Evolutionary conservation across 2,888 invertebrate genomes (phyloP).

Genomic region (Graphium colonna): DNA sequence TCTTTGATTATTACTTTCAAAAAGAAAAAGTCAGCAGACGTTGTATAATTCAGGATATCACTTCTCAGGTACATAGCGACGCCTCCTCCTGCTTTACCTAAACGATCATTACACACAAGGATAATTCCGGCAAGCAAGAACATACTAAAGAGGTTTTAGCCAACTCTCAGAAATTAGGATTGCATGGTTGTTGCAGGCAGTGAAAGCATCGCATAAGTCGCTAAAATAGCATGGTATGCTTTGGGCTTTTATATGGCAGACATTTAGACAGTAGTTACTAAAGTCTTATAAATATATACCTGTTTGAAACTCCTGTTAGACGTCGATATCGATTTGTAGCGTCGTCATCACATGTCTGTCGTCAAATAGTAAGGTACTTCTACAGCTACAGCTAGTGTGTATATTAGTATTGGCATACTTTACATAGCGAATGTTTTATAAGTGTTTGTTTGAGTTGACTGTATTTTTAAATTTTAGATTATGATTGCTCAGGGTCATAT

Average conservation of each 20-base stretch:
- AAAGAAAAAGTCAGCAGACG: too few species aligned
- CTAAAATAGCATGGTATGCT: background rate
- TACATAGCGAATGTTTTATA: constrained; percentile 76
- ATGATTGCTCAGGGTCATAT: constrained; percentile 77
- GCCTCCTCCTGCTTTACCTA: background rate
- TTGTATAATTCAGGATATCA: too few species aligned
- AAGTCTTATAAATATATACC: too few species aligned
- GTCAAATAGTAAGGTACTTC: too few species aligned
- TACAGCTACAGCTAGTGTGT: too few species aligned
- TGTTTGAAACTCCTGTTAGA: too few species aligned
- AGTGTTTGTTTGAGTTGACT: constrained; percentile 78
- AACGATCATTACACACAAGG: background rate
- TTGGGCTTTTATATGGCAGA: background rate
- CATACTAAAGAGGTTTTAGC: background rate
- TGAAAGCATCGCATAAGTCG: background rate
- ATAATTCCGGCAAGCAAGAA: background rate
- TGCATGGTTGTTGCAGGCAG: background rate
- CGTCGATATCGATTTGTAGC: too few species aligned
- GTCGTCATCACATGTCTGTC: too few species aligned
- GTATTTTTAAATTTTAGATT: constrained; percentile 79
- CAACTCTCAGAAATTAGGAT: background rate
- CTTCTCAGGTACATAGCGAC: background rate
- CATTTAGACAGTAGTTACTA: too few species aligned
- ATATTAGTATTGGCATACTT: too few species aligned
- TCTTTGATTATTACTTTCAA: too few species aligned